These are phyloP conservation scores for Eupithecia tripunctaria DNA, from an alignment of 2,888 invertebrate species.

Conservation along the genomic window DNA sequence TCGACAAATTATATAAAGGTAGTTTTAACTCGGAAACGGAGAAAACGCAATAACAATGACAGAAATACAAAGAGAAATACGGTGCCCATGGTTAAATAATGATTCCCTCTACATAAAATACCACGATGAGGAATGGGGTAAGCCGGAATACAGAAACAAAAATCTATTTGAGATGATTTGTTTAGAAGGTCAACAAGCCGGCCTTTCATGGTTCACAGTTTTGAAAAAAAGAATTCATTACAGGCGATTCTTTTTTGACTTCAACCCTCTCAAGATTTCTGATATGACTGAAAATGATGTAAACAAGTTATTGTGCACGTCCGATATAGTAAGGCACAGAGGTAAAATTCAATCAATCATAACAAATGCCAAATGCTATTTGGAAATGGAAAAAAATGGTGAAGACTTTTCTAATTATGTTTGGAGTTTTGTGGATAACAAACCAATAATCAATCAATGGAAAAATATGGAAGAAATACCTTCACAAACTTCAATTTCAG, in stretches of 20 bases:
- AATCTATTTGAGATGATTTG: conserved; percentile 75
- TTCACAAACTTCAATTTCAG: conserved; percentile 58
- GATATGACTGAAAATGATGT: conserved; percentile 56
- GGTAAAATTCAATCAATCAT: conserved; percentile 71
- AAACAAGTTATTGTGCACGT: conserved; percentile 49
- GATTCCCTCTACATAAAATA: conserved; percentile 70
- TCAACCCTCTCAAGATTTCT: conserved; percentile 63
- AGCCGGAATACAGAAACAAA: conserved; percentile 60
- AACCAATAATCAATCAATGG: conserved; percentile 67
- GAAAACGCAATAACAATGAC: background rate
- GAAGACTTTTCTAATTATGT: conserved; percentile 68
- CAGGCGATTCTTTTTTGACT: conserved; percentile 60
- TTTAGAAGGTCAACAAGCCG: conserved; percentile 79
- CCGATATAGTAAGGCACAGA: conserved; percentile 66
- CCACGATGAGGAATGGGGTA: conserved; percentile 78
- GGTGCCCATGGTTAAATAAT: conserved; percentile 70
- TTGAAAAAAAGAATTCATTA: conserved; percentile 73
- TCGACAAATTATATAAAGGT: too few relatives aligned
- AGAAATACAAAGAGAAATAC: conserved; percentile 54
- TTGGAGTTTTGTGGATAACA: conserved; percentile 69
- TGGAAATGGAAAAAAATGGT: conserved; percentile 63
- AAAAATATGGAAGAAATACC: conserved; percentile 60
- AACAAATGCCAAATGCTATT: conserved; percentile 65
- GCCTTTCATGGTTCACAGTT: conserved; percentile 75
- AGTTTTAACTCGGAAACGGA: background rate